Evolutionary conservation across 2,888 invertebrate genomes (phyloP).

Genomic region (Deroplatys truncata): DNA sequence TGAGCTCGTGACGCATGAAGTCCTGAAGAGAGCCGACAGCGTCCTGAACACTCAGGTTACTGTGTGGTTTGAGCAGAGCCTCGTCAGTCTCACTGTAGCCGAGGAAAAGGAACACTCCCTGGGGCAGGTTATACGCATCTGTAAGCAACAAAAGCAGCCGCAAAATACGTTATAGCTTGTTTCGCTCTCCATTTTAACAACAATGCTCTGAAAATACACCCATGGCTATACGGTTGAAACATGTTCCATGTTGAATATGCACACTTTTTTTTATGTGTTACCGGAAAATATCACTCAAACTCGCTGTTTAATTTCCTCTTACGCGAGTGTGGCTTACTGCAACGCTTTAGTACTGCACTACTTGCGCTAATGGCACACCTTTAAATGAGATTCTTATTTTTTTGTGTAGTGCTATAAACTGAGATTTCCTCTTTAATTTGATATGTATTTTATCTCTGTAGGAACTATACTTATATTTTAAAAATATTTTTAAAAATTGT

Average conservation of each 20-base stretch:
- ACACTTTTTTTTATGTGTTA: neutral
- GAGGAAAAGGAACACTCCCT: constrained; percentile 82
- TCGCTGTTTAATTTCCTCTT: neutral
- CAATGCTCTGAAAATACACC: neutral
- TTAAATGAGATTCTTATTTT: no score
- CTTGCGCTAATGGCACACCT: no score
- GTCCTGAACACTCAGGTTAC: constrained; percentile 79
- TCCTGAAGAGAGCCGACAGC: constrained; percentile 77
- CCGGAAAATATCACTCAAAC: neutral
- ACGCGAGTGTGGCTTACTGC: neutral
- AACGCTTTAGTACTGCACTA: neutral
- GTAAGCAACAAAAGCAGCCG: constrained; percentile 37
- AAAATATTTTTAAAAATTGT: no score
- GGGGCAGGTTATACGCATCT: constrained; percentile 73
- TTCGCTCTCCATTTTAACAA: neutral
- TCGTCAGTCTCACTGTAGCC: constrained; percentile 91
- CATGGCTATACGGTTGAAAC: neutral
- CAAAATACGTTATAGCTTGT: neutral
- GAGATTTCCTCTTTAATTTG: no score
- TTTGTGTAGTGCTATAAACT: no score
- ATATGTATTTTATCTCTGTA: no score
- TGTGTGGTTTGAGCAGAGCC: constrained; percentile 73
- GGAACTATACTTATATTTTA: no score
- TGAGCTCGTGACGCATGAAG: constrained; percentile 67
- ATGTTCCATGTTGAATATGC: neutral